A percentile compares a stretch with the other conserved stretches of the same genome.
Evolutionary conservation across 2,888 invertebrate genomes (phyloP).

Genomic region (Synergus japonicus): DNA sequence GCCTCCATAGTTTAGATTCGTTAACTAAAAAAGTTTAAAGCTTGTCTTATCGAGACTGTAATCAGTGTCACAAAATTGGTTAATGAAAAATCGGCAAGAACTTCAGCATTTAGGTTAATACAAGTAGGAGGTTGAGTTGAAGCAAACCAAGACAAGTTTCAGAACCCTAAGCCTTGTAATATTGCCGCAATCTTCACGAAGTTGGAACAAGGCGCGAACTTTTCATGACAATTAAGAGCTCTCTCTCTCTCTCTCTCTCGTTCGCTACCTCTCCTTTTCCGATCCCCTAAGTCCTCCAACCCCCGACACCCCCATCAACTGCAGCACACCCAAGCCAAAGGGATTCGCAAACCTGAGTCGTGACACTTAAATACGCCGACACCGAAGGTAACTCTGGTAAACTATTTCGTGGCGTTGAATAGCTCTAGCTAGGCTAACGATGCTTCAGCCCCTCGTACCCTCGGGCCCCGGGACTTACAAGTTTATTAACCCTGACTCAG

Average conservation of each 20-base stretch:
- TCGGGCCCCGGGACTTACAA: slow-evolving; percentile 51
- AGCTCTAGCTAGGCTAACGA: slow-evolving; percentile 62
- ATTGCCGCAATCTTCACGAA: slow-evolving; percentile 50
- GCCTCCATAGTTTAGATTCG: too few species aligned
- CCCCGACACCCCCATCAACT: slow-evolving; percentile 11
- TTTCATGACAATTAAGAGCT: slow-evolving; percentile 57
- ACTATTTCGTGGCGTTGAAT: slow-evolving; percentile 66
- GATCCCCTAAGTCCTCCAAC: not conserved
- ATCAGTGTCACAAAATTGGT: not conserved
- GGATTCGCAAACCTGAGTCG: slow-evolving; percentile 51
- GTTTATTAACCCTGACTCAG: slow-evolving; percentile 62
- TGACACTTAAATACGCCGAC: slow-evolving; percentile 61
- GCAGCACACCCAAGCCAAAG: not conserved
- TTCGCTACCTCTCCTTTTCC: slow-evolving; percentile 14
- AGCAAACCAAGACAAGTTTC: slow-evolving; percentile 36
- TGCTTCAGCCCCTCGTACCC: slow-evolving; percentile 57
- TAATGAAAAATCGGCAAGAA: not conserved
- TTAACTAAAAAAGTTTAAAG: not conserved
- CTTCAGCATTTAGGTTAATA: slow-evolving; percentile 28
- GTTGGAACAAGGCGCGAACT: slow-evolving; percentile 52
- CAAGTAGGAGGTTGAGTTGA: slow-evolving; percentile 24
- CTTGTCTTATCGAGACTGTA: not conserved
- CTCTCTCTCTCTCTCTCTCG: slow-evolving; percentile 16
- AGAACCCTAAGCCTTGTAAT: slow-evolving; percentile 48
- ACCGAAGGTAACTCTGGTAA: slow-evolving; percentile 58